Evolutionary conservation across 2,888 invertebrate genomes (phyloP), one percentile per base, ranked within the genome.

Genomic region (Caenorhabditis zanzibari): DNA sequence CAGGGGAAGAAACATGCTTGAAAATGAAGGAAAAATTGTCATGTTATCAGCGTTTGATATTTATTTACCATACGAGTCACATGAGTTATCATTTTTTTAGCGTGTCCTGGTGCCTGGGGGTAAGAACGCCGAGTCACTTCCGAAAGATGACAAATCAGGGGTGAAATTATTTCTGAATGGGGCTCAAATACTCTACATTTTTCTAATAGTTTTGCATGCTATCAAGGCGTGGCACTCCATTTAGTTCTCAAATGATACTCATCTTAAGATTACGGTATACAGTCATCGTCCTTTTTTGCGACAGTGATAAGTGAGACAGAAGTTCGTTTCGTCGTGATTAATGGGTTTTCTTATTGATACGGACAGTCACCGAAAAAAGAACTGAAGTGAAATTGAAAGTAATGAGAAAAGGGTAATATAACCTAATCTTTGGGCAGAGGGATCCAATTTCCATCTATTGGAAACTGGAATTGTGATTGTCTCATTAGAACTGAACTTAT

Each of bases 41-140:
- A 24, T 44, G n/a, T 49, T 77, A 63, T 77, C 77, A 69, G 69
- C 24, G 38, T 44, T 56, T 32, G 52, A 63, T 77, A 77, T 77
- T 77, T 77, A 77, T 77, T 77, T 77, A 77, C 69, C 38, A 52
- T 71, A 52, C 41, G 41, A 22, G 77, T 77, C 77, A 77, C 69
- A 77, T 77, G 77, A 77, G 61, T 77, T 77, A 69, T 61, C 77
- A 77, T 71, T 71, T 71, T 71, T 56, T 61, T 56, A n/a, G n/a
- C n/a, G 66, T 69, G 61, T 59, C 77, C 61, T 69, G 44, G 52
- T 68, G 68, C 76, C 63, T 24, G 44, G 69, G 68, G 59, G 58
- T 59, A 59, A 68, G 68, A 76, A 69, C 68, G 61, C 59, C 28
- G 32, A 28, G 49, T 76, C 47, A 44, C 35, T 75, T 58, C 59